Conservation (phyloP, 2,113 vertebrate genomes). For the Nothocercus julius region DNA sequence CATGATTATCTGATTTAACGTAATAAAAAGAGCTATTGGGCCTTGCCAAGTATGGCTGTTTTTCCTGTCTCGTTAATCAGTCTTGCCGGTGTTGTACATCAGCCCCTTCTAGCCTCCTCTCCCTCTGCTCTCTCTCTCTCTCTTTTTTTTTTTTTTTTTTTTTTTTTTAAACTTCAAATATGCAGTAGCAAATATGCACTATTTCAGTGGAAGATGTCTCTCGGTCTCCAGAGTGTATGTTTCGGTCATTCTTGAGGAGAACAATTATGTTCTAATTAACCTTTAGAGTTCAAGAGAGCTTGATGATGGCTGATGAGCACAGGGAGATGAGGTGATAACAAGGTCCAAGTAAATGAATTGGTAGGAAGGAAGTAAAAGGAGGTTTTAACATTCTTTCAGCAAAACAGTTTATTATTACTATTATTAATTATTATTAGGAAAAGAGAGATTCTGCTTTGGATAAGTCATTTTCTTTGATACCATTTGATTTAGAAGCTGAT, state of each 20-base stretch:
- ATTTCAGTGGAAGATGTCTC: neutral
- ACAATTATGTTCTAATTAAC: conserved; percentile 38
- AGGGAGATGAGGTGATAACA: neutral
- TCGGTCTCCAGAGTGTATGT: neutral
- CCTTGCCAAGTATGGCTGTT: neutral
- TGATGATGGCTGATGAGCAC: neutral
- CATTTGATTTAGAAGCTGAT: neutral
- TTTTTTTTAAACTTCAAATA: too few relatives aligned
- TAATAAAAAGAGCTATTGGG: neutral
- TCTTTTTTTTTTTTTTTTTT: neutral
- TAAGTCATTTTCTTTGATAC: neutral
- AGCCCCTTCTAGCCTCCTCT: neutral
- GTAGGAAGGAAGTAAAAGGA: neutral
- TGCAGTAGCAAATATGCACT: neutral
- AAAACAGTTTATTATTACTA: neutral
- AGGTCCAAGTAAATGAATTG: neutral
- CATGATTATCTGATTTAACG: neutral
- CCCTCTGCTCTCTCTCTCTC: neutral
- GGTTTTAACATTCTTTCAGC: neutral
- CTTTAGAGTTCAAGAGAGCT: neutral
- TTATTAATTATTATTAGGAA: neutral
- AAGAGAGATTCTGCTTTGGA: neutral
- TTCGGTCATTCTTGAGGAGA: neutral
- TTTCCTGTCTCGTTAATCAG: neutral
- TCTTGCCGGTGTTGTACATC: neutral